Conservation (phyloP, 2,888 invertebrate species). For the Leucophenga montana region DNA sequence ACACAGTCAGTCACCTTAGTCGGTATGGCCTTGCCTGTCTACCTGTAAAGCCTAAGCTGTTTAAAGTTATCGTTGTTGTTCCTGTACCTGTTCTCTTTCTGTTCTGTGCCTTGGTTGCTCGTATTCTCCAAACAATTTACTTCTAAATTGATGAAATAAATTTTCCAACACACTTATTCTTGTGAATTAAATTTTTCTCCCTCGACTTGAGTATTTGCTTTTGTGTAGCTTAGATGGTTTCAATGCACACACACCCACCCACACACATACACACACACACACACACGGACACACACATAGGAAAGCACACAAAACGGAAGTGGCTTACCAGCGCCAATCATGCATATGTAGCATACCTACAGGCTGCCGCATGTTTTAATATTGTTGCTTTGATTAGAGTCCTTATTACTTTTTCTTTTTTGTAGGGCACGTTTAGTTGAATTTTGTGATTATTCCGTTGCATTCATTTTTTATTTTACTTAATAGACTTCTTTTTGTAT, state of each 20-base stretch:
- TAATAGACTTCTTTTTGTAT: slow-evolving; percentile 12
- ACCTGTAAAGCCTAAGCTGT: slow-evolving; percentile 54
- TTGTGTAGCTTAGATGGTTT: slow-evolving; percentile 34
- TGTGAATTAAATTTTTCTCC: slow-evolving; percentile 48
- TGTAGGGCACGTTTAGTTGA: slow-evolving; percentile 19
- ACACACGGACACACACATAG: too few relatives aligned
- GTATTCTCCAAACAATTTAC: slow-evolving; percentile 72
- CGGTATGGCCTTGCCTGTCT: slow-evolving; percentile 28
- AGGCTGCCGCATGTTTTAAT: slow-evolving; percentile 15
- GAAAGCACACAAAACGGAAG: slow-evolving; percentile 16
- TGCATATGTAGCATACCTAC: slow-evolving; percentile 8
- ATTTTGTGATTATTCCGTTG: slow-evolving; percentile 9
- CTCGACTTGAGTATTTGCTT: background rate
- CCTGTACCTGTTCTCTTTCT: slow-evolving; percentile 19
- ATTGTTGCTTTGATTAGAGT: slow-evolving; percentile 21
- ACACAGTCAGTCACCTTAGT: too few relatives aligned
- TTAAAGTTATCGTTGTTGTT: slow-evolving; percentile 43
- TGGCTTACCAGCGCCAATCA: slow-evolving; percentile 14
- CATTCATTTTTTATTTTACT: slow-evolving; percentile 20
- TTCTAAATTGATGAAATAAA: slow-evolving; percentile 73
- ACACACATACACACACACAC: slow-evolving; percentile 43
- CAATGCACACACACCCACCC: slow-evolving; percentile 48
- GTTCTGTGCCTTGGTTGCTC: slow-evolving; percentile 32
- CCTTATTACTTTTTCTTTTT: slow-evolving; percentile 10
- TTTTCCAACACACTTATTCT: slow-evolving; percentile 69